phyloP scores from a whole-genome alignment of 1,140 invertebrate species.

The Ditylenchus dipsaci region DNA sequence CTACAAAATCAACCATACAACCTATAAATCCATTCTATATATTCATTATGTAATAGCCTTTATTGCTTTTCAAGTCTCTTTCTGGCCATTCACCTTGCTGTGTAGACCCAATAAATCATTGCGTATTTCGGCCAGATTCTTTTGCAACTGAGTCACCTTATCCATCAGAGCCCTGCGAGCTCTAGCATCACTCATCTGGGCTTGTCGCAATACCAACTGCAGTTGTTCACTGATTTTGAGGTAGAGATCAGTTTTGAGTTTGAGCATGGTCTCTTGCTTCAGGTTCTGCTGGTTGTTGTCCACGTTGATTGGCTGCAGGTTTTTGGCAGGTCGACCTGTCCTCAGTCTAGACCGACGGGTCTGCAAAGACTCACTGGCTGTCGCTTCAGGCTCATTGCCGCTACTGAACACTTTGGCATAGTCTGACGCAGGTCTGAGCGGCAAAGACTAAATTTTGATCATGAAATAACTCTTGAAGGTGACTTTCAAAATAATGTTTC shows the following conservation, averaged over 20 bases:
- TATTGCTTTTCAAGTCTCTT: neutral
- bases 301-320: neutral
- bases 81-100: neutral
- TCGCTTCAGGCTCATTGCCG: neutral
- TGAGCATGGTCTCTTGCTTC: neutral
- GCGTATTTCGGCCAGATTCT: neutral
- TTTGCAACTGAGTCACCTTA: neutral
- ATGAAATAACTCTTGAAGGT: no score
- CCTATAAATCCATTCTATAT: no score
- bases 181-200: neutral
- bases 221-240: conserved; percentile 1
- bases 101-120: neutral
- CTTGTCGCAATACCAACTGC: neutral
- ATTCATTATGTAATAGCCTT: no score
- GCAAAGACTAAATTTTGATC: no score
- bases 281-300: no score
- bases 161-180: neutral
- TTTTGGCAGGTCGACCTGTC: no score
- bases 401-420: neutral
- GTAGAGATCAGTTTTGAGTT: neutral
- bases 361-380: no score
- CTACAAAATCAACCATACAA: no score
- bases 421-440: neutral
- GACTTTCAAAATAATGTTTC: no score
- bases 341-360: no score